Conservation (phyloP, 2,113 vertebrate species). For the cattle (Bos taurus) region DNA sequence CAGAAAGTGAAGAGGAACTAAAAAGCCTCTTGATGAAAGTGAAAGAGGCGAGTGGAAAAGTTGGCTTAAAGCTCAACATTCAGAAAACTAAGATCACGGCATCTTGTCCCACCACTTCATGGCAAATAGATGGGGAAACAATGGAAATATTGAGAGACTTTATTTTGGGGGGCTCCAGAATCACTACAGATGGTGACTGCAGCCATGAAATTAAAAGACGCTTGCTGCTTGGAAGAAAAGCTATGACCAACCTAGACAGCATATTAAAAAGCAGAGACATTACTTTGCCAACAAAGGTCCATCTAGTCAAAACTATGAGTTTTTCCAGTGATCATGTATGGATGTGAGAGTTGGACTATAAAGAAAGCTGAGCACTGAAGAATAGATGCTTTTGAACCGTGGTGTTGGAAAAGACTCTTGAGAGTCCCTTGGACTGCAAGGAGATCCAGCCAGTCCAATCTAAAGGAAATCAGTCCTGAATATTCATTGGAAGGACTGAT, state of each 20-base stretch:
- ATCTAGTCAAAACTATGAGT: background rate
- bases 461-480: background rate
- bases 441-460: background rate
- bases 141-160: background rate
- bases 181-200: background rate
- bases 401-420: background rate
- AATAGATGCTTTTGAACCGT: background rate
- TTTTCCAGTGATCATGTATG: background rate
- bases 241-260: background rate
- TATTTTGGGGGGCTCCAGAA: background rate
- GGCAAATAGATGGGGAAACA: background rate
- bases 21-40: background rate
- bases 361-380: background rate
- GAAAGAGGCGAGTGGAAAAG: background rate
- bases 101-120: background rate
- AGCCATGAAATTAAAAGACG: background rate
- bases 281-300: background rate
- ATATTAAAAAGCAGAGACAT: background rate
- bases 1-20: background rate
- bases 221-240: background rate
- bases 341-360: background rate
- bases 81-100: background rate
- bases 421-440: background rate
- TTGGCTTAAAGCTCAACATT: background rate
- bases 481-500: background rate